Base-by-base conservation (phyloP, 2,113 vertebrate species). In the Actenoides hombroni region DNA sequence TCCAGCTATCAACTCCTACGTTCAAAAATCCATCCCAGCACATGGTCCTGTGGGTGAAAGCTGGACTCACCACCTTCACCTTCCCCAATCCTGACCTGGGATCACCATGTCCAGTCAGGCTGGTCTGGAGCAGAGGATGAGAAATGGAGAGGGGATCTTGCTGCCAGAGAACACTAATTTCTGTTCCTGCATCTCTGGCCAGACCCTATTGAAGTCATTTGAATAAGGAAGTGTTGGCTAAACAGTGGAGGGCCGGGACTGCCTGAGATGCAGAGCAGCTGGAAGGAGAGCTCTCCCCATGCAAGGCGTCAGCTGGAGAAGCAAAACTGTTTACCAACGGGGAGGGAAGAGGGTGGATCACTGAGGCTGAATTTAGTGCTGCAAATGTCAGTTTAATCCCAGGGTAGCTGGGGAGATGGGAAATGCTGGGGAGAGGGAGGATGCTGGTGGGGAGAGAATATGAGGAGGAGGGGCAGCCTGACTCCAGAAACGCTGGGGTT, bases 21-120 rank as follows among this genome's bases (percentile, higher is more conserved):
- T 75, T 67, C 14, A 1, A 92, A 92, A 84, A 14, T 33, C 37
- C 78, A 59, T 29, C 35, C 65, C 71, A 69, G 57, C 61, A 44
- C n/a, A 10, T 0, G 3, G 39, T 16, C 81, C 82, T 74, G 33
- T 0, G 1, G 23, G 23, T 39, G 53, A 78, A 8, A 85, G 54
- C 44, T 12, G 51, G 13, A 86, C 65, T 83, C 35, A 40, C 35
- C 51, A 65, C 53, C 59, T 88, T 57, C 56, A 10, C 35, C 69
- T 92, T 73, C 54, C 29, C 51, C 46, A 71, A 2, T 29, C 79
- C 61, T 40, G 76, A 48, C 19, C 15, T 65, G 35, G 49, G 31
- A 74, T 56, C 17, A 15, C 7, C 0, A 0, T 4, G n/a, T 59
- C 25, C 51, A n/a, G 35, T 16, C 0, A 0, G 42, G 46, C 48